Evolutionary conservation across 2,113 vertebrate genomes (phyloP), one percentile per base, ranked within the genome.

Genomic region (Tauraco erythrolophus): DNA sequence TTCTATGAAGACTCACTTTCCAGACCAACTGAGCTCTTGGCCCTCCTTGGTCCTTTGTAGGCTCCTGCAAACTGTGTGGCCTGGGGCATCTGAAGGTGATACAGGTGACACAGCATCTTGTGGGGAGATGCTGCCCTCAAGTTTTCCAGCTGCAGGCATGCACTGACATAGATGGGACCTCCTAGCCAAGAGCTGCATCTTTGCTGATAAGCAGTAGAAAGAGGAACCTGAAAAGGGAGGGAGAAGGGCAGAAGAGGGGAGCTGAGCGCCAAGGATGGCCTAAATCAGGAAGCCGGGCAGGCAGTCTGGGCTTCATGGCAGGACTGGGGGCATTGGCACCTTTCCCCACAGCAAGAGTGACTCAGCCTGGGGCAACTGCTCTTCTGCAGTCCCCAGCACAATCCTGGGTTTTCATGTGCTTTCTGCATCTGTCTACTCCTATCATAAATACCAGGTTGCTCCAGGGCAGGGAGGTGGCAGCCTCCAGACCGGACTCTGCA

Each of bases 251-350:
- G 28, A 58, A 78, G 23, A 75, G 16, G 6, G 48, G 11, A 82
- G 13, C 19, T 68, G 8, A 24, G 10, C 6, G 11, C 21, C 72
- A 53, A 41, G 41, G 33, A 9, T 0, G 0, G 18, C 13, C 54
- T 31, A 57, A 88, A 56, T 6, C 25, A 33, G 56, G 70, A 65
- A 19, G 11, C 19, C 48, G 35, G 33, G 13, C 31, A 74, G 45
- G 56, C 27, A 60, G 35, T 4, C 11, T 65, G 66, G 31, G 8
- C 39, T 92, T 74, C 31, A 41, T 53, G 17, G 24, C 31, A 78
- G 19, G 35, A 45, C 27, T 1, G 2, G 14, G 28, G 28, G 13
- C 17, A 30, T 72, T 72, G 0, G 0, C 27, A 37, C 3, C 11
- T 28, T 88, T 80, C 8, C 39, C 28, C 10, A 31, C 9, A 45